These are phyloP conservation scores for Squalus acanthias DNA, from an alignment of 2,797 vertebrate genomes.

Conservation along the genomic window DNA sequence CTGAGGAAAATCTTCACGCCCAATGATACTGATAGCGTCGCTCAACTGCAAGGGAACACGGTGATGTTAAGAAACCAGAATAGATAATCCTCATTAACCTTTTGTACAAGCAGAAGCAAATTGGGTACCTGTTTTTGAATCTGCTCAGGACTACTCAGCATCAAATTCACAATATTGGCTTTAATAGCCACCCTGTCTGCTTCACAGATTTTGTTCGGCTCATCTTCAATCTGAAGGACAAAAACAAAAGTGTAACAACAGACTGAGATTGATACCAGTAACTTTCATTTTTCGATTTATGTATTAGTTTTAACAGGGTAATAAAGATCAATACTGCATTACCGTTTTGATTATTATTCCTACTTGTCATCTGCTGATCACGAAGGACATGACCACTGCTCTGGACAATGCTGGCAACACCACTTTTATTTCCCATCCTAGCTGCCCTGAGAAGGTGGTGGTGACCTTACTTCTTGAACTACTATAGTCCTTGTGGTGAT, in stretches of 20 bases:
- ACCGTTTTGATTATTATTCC: not conserved
- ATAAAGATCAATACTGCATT: not conserved
- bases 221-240: slow-evolving; percentile 75
- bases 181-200: slow-evolving; percentile 85
- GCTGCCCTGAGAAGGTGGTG: too few species aligned
- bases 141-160: slow-evolving; percentile 95
- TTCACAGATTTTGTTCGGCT: slow-evolving; percentile 94
- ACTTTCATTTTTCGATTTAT: not conserved
- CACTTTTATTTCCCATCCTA: too few species aligned
- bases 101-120: not conserved
- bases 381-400: not conserved
- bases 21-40: slow-evolving; percentile 96
- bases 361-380: not conserved
- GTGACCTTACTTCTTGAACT: not conserved
- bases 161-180: slow-evolving; percentile 93
- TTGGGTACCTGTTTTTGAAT: slow-evolving; percentile 90
- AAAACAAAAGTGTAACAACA: slow-evolving; percentile 20
- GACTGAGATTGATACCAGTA: not conserved
- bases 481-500: not conserved
- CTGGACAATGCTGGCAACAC: not conserved
- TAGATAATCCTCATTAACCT: not conserved
- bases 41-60: slow-evolving; percentile 67
- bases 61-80: not conserved
- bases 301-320: not conserved
- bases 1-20: slow-evolving; percentile 92